Percentiles rank a stretch among this genome's conserved stretches.
These are phyloP conservation scores for Heterotilapia buettikoferi DNA, from an alignment of 2,113 vertebrate species.

Conservation along the genomic window DNA sequence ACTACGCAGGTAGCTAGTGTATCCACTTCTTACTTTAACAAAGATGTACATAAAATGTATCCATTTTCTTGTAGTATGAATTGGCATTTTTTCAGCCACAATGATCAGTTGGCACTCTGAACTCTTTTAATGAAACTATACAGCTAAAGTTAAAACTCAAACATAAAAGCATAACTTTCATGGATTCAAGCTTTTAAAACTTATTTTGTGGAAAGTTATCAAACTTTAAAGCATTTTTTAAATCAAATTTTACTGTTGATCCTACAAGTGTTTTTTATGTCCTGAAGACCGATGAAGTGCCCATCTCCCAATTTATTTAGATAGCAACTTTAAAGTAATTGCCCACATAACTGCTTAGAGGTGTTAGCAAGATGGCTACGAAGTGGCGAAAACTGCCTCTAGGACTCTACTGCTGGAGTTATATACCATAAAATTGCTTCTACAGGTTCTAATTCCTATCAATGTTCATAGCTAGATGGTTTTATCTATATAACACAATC, in stretches of 20 bases:
- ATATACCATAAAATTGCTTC: neutral
- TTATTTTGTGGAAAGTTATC: neutral
- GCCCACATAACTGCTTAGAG: neutral
- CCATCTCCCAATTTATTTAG: neutral
- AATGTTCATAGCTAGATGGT: neutral
- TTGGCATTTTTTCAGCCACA: neutral
- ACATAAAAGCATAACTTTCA: neutral
- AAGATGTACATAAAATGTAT: neutral
- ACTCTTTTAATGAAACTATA: neutral
- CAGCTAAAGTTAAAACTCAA: neutral
- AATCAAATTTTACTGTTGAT: neutral
- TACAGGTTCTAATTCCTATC: neutral
- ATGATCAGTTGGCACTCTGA: neutral
- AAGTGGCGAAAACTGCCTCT: neutral
- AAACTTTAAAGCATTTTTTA: neutral
- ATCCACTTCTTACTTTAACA: neutral
- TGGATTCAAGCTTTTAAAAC: neutral
- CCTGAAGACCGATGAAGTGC: neutral
- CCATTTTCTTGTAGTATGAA: neutral
- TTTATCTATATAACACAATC: neutral
- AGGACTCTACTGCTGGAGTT: neutral
- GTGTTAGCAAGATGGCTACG: neutral
- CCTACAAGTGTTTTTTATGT: neutral
- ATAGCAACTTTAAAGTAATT: neutral
- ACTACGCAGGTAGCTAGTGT: neutral